phyloP scores from a whole-genome alignment of 1,140 invertebrate species.

The Panonychus citri region DNA sequence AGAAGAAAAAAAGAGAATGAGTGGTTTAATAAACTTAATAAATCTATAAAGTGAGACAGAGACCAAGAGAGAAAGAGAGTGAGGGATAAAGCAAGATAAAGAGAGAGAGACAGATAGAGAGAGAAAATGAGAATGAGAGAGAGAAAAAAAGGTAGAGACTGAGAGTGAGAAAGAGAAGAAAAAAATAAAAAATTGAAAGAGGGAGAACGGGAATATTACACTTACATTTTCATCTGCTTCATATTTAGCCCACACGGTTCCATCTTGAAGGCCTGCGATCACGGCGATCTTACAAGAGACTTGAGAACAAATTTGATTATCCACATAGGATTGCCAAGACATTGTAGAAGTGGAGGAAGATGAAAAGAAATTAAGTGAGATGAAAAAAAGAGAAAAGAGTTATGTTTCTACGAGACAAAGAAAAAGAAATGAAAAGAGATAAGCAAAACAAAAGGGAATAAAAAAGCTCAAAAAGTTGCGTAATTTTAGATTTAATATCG shows the following conservation, averaged over 20 bases:
- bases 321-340: slow-evolving; percentile 96
- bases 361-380: too few relatives aligned
- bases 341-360: too few relatives aligned
- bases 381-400: too few relatives aligned
- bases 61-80: background rate
- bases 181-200: too few relatives aligned
- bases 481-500: too few relatives aligned
- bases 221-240: slow-evolving; percentile 25
- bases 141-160: background rate
- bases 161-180: background rate
- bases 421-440: too few relatives aligned
- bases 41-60: too few relatives aligned
- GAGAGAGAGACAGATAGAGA: background rate
- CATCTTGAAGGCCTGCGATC: slow-evolving; percentile 67
- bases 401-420: too few relatives aligned
- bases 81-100: background rate
- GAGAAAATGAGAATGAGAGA: background rate
- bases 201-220: background rate
- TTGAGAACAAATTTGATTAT: slow-evolving; percentile 83
- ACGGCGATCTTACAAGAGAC: slow-evolving; percentile 32
- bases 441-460: too few relatives aligned
- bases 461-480: too few relatives aligned
- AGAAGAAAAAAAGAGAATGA: too few relatives aligned
- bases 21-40: too few relatives aligned
- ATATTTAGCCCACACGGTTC: slow-evolving; percentile 80